Conservation (phyloP, 2,888 invertebrate genomes). For the Scelioninae gen. 1 region DNA sequence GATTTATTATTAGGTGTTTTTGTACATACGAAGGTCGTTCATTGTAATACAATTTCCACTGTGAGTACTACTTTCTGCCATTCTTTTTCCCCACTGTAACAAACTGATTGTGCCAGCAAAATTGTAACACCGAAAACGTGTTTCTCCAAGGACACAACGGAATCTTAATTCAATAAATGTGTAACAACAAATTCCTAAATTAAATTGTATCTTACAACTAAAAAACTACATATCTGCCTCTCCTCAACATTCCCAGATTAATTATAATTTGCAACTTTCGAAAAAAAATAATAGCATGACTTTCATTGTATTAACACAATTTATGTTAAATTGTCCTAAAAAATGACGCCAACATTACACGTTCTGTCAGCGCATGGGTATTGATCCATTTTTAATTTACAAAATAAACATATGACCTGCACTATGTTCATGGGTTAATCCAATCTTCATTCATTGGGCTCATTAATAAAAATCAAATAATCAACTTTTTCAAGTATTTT, state of each 20-base stretch:
- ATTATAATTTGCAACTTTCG: neutral
- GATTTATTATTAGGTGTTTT: neutral
- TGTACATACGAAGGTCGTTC: conserved; percentile 24
- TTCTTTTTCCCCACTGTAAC: neutral
- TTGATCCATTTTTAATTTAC: conserved; percentile 19
- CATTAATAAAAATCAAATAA: conserved; percentile 34
- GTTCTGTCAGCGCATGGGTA: conserved; percentile 57
- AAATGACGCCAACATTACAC: conserved; percentile 18
- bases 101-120: conserved; percentile 19
- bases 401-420: conserved; percentile 7
- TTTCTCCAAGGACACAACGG: conserved; percentile 2
- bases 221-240: conserved; percentile 6
- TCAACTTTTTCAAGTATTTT: neutral
- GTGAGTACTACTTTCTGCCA: conserved; percentile 23
- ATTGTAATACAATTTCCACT: conserved; percentile 7
- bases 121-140: conserved; percentile 20
- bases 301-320: conserved; percentile 23
- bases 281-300: conserved; percentile 41
- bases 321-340: conserved; percentile 5
- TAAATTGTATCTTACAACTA: conserved; percentile 18
- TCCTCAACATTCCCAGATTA: neutral
- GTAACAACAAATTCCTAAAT: conserved; percentile 24
- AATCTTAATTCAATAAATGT: conserved; percentile 41
- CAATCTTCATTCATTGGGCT: conserved; percentile 58
- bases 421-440: conserved; percentile 55